Conservation (phyloP, 2,113 vertebrate genomes). For the Phrynocephalus versicolor region DNA sequence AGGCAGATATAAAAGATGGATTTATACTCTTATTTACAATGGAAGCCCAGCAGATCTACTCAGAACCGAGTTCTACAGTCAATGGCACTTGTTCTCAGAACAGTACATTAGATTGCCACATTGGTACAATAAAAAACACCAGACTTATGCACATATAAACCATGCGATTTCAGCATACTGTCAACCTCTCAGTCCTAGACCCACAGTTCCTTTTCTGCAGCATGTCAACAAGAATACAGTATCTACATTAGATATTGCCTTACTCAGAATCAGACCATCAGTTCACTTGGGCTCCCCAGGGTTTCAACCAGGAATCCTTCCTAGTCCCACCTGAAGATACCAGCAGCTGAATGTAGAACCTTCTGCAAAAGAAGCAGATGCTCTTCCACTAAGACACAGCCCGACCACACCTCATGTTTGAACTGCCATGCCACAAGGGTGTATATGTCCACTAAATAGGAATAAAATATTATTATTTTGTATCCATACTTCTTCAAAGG, state of each 20-base stretch:
- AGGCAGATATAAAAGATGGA: background rate
- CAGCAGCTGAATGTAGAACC: too few species aligned
- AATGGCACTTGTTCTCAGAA: too few species aligned
- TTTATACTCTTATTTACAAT: background rate
- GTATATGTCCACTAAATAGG: background rate
- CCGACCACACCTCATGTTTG: too few species aligned
- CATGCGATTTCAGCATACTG: background rate
- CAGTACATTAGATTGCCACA: too few species aligned
- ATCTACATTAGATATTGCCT: too few species aligned
- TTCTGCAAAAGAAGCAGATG: too few species aligned
- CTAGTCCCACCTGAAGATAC: too few species aligned
- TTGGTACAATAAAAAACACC: background rate
- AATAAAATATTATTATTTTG: background rate
- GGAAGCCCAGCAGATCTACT: background rate
- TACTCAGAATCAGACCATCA: too few species aligned
- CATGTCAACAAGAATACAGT: background rate
- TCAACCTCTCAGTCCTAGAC: background rate
- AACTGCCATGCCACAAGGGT: too few species aligned
- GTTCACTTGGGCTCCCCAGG: too few species aligned
- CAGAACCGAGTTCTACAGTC: background rate
- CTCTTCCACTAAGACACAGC: too few species aligned
- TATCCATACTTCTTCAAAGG: conserved; percentile 31
- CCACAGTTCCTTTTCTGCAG: background rate
- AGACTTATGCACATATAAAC: background rate
- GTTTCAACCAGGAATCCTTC: too few species aligned